phyloP scores from a whole-genome alignment of 2,113 vertebrate species.

The Malurus elegans region DNA sequence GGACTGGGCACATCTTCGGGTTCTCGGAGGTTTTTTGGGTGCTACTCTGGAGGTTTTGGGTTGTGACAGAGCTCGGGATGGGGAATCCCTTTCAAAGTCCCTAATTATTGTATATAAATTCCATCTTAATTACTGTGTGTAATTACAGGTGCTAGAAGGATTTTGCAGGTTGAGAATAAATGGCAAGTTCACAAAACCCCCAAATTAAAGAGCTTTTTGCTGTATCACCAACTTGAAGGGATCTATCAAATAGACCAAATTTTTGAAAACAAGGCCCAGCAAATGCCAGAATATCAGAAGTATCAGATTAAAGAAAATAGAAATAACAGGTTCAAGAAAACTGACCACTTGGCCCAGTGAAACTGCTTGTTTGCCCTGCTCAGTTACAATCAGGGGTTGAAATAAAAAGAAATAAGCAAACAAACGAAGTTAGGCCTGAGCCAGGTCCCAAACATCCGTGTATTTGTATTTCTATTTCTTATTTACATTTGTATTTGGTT shows the following conservation, averaged over 20 bases:
- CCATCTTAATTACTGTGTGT: fast-evolving
- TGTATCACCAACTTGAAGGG: not conserved
- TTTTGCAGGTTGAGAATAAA: not conserved
- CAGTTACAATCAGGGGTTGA: not conserved
- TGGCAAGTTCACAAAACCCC: not conserved
- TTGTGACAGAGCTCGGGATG: not conserved
- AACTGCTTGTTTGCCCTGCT: not conserved
- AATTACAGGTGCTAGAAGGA: not conserved
- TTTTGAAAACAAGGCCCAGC: not conserved
- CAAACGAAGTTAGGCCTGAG: not conserved
- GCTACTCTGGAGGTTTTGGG: not conserved
- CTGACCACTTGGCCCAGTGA: not conserved
- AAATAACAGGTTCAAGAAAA: not conserved
- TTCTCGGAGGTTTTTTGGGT: not conserved
- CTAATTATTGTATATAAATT: not conserved
- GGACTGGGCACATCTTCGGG: fast-evolving
- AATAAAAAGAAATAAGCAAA: not conserved
- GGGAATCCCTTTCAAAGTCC: not conserved
- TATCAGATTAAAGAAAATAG: not conserved
- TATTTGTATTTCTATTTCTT: not conserved
- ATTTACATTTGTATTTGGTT: not conserved
- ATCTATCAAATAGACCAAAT: not conserved
- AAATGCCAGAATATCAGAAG: not conserved
- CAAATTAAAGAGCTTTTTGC: not conserved
- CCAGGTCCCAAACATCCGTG: not conserved